Conservation (phyloP, 2,888 invertebrate species). For the Erebia palarica region DNA sequence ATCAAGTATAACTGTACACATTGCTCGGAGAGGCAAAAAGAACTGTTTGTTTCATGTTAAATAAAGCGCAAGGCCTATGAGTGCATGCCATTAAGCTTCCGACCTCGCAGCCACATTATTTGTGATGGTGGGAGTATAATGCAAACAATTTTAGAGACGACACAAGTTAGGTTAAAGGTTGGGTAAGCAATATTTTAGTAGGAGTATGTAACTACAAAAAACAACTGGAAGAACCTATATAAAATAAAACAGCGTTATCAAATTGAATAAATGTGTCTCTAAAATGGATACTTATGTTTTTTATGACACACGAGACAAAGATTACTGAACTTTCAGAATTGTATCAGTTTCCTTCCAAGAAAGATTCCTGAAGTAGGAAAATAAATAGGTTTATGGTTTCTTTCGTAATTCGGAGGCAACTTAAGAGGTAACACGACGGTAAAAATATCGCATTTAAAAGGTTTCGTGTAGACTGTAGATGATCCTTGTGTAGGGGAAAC, state of each 20-base stretch:
- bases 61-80: conserved; percentile 31
- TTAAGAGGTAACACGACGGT: conserved; percentile 14
- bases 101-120: conserved; percentile 32
- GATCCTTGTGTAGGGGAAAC: conserved; percentile 17
- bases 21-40: conserved; percentile 32
- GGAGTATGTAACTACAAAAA: background rate
- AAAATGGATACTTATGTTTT: background rate
- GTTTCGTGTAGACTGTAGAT: conserved; percentile 12
- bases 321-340: background rate
- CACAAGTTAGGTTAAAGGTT: conserved; percentile 11
- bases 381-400: conserved; percentile 15
- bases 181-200: conserved; percentile 1
- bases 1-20: conserved; percentile 33
- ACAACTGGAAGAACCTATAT: background rate
- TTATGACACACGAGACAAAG: background rate
- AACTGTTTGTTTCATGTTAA: conserved; percentile 34
- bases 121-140: conserved; percentile 19
- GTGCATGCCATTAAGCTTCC: conserved; percentile 28
- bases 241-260: background rate
- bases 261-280: background rate
- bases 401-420: conserved; percentile 5
- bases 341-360: too few relatives aligned
- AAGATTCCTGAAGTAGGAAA: background rate
- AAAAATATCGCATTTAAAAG: conserved; percentile 17
- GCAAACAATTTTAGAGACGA: conserved; percentile 8